Percentiles rank a stretch among this genome's conserved stretches.
Evolutionary conservation across 2,888 invertebrate genomes (phyloP).

Genomic region (Cyrtodaria siliqua): DNA sequence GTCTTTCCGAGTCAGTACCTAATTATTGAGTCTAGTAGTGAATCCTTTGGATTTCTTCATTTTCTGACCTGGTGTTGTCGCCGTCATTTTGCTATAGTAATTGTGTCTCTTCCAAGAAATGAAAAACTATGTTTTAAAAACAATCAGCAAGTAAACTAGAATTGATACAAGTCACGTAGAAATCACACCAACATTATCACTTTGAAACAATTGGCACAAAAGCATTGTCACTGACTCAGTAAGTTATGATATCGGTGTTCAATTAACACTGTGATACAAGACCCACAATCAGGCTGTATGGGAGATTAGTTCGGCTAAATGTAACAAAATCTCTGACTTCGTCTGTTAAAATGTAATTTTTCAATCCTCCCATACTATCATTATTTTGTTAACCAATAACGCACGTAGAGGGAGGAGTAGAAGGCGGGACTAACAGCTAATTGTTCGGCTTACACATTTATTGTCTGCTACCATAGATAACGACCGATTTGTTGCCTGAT

Average conservation of each 20-base stretch:
- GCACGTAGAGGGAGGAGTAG: conserved; percentile 28
- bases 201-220: no score
- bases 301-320: conserved; percentile 42
- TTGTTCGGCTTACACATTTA: conserved; percentile 12
- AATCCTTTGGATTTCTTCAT: conserved; percentile 62
- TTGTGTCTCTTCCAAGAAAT: background rate
- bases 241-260: no score
- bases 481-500: background rate
- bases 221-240: no score
- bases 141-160: background rate
- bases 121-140: background rate
- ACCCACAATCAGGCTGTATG: background rate
- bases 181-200: no score
- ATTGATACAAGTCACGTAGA: background rate
- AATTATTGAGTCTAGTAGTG: conserved; percentile 67
- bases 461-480: conserved; percentile 26
- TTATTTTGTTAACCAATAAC: conserved; percentile 30
- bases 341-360: conserved; percentile 57
- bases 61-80: conserved; percentile 35
- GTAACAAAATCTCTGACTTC: conserved; percentile 62
- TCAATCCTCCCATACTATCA: conserved; percentile 31
- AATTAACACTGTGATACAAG: no score
- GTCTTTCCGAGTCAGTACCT: conserved; percentile 66
- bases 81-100: conserved; percentile 48
- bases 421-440: conserved; percentile 29